A percentile compares a stretch with the other conserved stretches of the same genome.
Evolutionary conservation across 2,113 vertebrate species (phyloP).

Genomic region (Crypturellus undulatus): DNA sequence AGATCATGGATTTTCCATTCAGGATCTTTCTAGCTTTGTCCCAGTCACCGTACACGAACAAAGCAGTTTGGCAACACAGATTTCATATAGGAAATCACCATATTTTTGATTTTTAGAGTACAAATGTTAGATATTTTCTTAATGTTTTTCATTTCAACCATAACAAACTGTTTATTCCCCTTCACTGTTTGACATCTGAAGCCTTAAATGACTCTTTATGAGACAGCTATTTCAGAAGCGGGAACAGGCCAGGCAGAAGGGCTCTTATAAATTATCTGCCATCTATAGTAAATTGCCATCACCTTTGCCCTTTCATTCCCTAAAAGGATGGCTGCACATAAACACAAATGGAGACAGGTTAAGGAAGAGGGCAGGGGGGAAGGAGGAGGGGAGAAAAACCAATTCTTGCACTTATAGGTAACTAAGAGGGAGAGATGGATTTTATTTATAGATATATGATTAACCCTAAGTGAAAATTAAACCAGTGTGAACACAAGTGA

Average conservation of each 20-base stretch:
- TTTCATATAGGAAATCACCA: not conserved
- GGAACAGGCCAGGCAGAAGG: constrained; percentile 21
- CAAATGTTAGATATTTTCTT: not conserved
- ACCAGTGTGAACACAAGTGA: constrained; percentile 35
- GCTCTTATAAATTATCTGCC: constrained; percentile 62
- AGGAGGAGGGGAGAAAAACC: not conserved
- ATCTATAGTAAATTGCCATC: constrained; percentile 54
- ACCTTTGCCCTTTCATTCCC: constrained; percentile 55
- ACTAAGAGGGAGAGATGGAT: constrained; percentile 80
- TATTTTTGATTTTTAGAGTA: not conserved
- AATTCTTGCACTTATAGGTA: constrained; percentile 70
- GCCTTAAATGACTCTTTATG: not conserved
- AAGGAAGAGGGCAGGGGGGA: not conserved
- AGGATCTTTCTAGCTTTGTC: not conserved
- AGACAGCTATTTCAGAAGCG: constrained; percentile 10
- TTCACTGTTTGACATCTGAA: constrained; percentile 19
- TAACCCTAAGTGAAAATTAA: constrained; percentile 44
- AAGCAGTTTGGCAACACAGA: not conserved
- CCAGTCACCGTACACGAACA: not conserved
- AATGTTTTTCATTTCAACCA: not conserved
- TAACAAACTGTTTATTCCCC: not conserved
- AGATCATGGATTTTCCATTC: not conserved
- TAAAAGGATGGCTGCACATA: constrained; percentile 47
- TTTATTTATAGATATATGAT: constrained; percentile 78
- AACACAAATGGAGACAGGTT: constrained; percentile 63